Base-by-base conservation (phyloP, 2,888 invertebrate species). In the Trachelus iudaicus region DNA sequence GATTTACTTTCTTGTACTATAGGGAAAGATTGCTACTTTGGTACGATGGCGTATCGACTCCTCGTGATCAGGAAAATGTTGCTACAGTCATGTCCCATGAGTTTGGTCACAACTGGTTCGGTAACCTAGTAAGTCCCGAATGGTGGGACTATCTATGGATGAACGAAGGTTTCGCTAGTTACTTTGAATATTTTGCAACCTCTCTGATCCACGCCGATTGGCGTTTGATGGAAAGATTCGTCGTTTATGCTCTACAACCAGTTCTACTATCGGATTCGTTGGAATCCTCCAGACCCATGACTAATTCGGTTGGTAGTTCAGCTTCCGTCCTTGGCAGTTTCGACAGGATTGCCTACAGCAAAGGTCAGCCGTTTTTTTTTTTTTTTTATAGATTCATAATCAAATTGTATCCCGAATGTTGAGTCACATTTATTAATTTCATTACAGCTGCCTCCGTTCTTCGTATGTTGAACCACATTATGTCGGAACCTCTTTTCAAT, bases 271-370 rank as follows among this genome's bases (percentile, higher is more conserved):
- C 79, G 6, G 92, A 94, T 82, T 93, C 93, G 0, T 89, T 91
- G 0, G 90, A 92, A 73, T 92, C 90, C 34, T 90, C 93, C 3
- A 93, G 93, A 83, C 92, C 94, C 0, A 93, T 95, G 93, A 94
- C 94, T 0, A 75, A 71, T 6, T 86, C 90, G 0, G 93, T 94
- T 0, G 92, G 90, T 75, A 92, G 93, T 0, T 93, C 94, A 0
- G 90, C 92, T 0, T 92, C 94, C 81, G 92, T 94, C 76, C 86
- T 92, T 11, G 92, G 92, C 1, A 93, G 93, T 34, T 94, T 95
- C 86, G 94, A 94, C 84, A 92, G 93, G 37, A 93, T 94, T 0
- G 93, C 94, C 76, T 95, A 95, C 81, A 92, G 93, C 79, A 95
- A 95, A 92, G 94, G 95, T 94, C 40, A 56, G 40, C 88, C 34